These are phyloP conservation scores for Prosopocoilus inquinatus DNA, from an alignment of 2,888 invertebrate species.

Conservation along the genomic window DNA sequence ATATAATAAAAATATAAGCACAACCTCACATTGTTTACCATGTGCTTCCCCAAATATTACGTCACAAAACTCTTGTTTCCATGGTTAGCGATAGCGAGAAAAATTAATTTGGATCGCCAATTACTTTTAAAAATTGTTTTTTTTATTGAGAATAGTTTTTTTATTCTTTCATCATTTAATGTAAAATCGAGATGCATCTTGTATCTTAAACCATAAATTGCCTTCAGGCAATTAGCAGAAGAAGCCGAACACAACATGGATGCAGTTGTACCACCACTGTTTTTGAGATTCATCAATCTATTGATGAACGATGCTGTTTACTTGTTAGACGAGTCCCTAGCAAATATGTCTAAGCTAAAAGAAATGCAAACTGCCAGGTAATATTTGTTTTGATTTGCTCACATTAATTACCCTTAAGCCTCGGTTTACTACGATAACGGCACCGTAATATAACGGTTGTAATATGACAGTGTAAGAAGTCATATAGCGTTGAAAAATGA, in stretches of 20 bases:
- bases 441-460: no score
- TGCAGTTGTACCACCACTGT: conserved; percentile 85
- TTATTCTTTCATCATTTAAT: conserved; percentile 2
- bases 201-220: not conserved
- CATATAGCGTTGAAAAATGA: no score
- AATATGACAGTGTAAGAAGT: not conserved
- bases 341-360: conserved; percentile 84
- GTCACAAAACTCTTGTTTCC: no score
- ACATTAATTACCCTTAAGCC: not conserved
- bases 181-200: not conserved
- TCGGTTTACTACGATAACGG: not conserved
- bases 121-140: not conserved
- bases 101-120: no score
- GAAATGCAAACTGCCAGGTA: conserved; percentile 77
- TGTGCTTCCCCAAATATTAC: no score
- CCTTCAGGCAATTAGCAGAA: conserved; percentile 65
- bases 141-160: no score
- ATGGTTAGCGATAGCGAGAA: no score
- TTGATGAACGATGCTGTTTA: conserved; percentile 97
- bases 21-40: no score
- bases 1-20: no score
- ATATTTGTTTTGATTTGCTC: not conserved
- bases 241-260: conserved; percentile 88
- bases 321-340: conserved; percentile 86
- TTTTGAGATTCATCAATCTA: conserved; percentile 92